Percentiles rank a stretch among this genome's conserved stretches.
Conservation (phyloP, 1,140 invertebrate species). For the Papilio machaon region DNA sequence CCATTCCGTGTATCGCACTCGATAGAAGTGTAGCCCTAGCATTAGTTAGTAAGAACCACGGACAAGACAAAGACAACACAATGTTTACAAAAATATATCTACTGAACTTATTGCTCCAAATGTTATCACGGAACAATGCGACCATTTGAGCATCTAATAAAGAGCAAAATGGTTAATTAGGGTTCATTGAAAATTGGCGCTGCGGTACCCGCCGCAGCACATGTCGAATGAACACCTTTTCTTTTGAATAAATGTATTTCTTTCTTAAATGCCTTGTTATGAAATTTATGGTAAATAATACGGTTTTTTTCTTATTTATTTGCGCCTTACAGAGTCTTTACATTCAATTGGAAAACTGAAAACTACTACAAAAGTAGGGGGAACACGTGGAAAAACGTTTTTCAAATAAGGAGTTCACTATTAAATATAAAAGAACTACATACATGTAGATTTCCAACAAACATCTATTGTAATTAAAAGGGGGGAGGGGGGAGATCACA, state of each 20-base stretch:
- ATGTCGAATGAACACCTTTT: too few species aligned
- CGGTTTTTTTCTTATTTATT: too few species aligned
- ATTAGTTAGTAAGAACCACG: not conserved
- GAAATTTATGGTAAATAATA: not conserved
- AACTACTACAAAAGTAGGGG: not conserved
- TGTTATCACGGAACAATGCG: not conserved
- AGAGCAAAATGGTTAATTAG: not conserved
- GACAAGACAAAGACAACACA: not conserved
- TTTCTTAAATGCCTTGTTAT: not conserved
- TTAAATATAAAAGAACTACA: not conserved
- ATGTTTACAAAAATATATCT: slow-evolving; percentile 8
- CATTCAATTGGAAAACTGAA: not conserved
- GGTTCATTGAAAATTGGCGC: too few species aligned
- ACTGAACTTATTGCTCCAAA: not conserved
- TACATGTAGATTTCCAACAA: slow-evolving; percentile 14
- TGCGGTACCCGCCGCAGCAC: too few species aligned
- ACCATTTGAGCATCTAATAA: slow-evolving; percentile 10
- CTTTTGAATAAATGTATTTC: too few species aligned
- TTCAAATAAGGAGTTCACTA: not conserved
- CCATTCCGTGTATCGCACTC: too few species aligned
- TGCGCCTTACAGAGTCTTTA: not conserved
- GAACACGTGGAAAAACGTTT: not conserved
- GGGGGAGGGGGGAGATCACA: not conserved
- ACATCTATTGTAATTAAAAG: slow-evolving; percentile 10
- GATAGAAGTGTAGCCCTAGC: too few species aligned